Percentiles rank a stretch among this genome's conserved stretches.
These are phyloP conservation scores for Capromys pilorides DNA, from an alignment of 2,797 vertebrate species.

Conservation along the genomic window DNA sequence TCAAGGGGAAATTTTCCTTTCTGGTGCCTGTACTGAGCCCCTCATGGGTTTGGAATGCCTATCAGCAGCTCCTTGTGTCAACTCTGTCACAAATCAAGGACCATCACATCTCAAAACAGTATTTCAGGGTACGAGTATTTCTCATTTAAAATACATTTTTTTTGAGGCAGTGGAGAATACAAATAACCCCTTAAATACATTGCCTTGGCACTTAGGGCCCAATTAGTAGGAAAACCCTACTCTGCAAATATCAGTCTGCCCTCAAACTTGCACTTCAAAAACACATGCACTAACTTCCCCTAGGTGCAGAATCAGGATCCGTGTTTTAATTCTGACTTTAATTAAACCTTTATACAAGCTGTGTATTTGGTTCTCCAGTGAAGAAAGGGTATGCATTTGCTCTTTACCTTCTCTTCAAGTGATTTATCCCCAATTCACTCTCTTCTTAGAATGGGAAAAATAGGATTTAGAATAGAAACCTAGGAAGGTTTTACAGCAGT, in stretches of 20 bases:
- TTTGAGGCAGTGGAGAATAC: constrained; percentile 43
- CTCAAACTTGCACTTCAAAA: constrained; percentile 73
- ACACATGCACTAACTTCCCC: neutral
- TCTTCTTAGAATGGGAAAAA: neutral
- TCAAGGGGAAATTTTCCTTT: constrained; percentile 25
- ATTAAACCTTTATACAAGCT: constrained; percentile 64
- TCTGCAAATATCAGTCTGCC: constrained; percentile 34
- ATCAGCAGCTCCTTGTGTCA: neutral
- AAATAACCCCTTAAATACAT: constrained; percentile 52
- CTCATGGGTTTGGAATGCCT: neutral
- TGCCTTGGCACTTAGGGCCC: constrained; percentile 57
- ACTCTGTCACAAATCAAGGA: constrained; percentile 33
- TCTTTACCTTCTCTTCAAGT: neutral
- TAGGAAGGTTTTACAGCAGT: neutral
- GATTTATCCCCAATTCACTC: neutral
- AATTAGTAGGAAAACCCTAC: constrained; percentile 62
- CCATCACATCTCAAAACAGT: constrained; percentile 42
- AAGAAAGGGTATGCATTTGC: neutral
- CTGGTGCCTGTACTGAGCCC: neutral
- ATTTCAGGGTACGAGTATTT: constrained; percentile 15
- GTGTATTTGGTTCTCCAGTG: constrained; percentile 7
- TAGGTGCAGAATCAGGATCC: constrained; percentile 59
- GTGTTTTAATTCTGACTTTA: constrained; percentile 69
- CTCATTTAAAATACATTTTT: constrained; percentile 24
- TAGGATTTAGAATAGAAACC: neutral